Conservation (phyloP, 2,113 vertebrate species). For the Chroicocephalus ridibundus region DNA sequence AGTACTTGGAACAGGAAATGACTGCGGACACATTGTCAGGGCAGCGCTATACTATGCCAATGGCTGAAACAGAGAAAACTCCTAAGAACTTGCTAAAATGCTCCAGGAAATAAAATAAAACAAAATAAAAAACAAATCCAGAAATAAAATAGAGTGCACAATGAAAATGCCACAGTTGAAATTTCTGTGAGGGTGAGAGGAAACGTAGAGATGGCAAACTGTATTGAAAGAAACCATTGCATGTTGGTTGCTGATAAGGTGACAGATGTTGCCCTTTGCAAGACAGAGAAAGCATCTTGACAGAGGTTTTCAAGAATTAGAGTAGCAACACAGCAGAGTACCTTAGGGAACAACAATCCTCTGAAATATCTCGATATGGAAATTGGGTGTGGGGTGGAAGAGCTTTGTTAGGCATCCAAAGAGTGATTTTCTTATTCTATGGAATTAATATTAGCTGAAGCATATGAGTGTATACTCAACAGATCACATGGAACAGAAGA, state of each 20-base stretch:
- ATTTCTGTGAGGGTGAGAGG: not conserved
- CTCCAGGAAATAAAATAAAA: constrained; percentile 31
- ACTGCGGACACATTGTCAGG: constrained; percentile 32
- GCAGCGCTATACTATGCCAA: not conserved
- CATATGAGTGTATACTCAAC: not conserved
- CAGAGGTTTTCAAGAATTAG: not conserved
- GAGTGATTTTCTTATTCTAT: not conserved
- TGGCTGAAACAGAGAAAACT: not conserved
- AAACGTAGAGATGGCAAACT: not conserved
- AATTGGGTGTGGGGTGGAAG: not conserved
- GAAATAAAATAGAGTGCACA: not conserved
- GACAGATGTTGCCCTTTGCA: not conserved
- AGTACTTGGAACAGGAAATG: constrained; percentile 40
- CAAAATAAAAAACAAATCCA: not conserved
- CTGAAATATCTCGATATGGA: not conserved
- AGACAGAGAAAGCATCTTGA: not conserved
- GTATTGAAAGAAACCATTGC: not conserved
- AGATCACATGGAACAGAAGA: not conserved
- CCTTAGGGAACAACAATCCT: not conserved
- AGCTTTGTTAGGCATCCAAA: not conserved
- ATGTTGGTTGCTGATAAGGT: not conserved
- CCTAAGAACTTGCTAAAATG: not conserved
- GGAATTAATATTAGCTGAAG: not conserved
- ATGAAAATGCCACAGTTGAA: not conserved
- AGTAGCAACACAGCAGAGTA: not conserved